A percentile compares a stretch with the other conserved stretches of the same genome.
These are phyloP conservation scores for Bombus difficillimus DNA, from an alignment of 1,140 invertebrate species.

Conservation along the genomic window DNA sequence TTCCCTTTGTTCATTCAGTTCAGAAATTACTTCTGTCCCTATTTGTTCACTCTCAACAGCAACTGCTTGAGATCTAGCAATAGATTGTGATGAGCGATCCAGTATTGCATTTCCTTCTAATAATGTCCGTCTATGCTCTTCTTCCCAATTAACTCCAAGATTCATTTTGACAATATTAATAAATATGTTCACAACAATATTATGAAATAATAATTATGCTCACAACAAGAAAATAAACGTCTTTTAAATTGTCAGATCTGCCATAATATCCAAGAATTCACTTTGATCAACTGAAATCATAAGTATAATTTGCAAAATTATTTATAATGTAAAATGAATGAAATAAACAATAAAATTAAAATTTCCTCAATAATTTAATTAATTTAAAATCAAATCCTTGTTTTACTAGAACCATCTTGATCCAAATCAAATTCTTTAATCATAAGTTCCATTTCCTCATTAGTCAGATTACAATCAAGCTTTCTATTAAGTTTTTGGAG, in stretches of 20 bases:
- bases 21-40: conserved; percentile 89
- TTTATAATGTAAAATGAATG: neutral
- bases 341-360: neutral
- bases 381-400: conserved; percentile 1
- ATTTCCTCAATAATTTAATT: neutral
- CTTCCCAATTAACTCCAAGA: conserved; percentile 81
- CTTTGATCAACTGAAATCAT: conserved; percentile 60
- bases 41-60: conserved; percentile 91
- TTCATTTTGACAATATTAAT: conserved; percentile 74
- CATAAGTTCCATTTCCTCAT: conserved; percentile 67
- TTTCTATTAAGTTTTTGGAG: conserved; percentile 53
- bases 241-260: neutral
- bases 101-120: conserved; percentile 85
- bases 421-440: conserved; percentile 68
- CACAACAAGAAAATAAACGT: neutral
- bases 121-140: conserved; percentile 83
- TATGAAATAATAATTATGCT: conserved; percentile 18
- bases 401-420: conserved; percentile 61
- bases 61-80: conserved; percentile 88
- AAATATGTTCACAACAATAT: conserved; percentile 39
- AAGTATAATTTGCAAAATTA: conserved; percentile 11
- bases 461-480: conserved; percentile 46
- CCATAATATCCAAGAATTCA: conserved; percentile 57
- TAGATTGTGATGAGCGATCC: conserved; percentile 86
- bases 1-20: conserved; percentile 86